These are phyloP conservation scores for Murina feae DNA, from an alignment of 2,113 vertebrate genomes.

Conservation along the genomic window DNA sequence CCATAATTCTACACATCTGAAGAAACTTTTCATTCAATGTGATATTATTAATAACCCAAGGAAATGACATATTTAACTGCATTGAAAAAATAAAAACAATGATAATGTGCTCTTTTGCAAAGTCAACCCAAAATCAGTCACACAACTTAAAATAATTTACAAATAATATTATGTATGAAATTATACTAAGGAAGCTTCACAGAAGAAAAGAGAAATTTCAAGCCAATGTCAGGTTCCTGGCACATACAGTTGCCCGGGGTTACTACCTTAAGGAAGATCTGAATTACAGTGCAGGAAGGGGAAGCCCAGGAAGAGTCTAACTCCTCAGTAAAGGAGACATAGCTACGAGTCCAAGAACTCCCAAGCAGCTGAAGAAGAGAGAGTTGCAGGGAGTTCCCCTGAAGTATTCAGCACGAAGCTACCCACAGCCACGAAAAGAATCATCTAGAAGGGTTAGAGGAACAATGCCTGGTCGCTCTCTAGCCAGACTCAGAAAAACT, in stretches of 20 bases:
- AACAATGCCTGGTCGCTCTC: not conserved
- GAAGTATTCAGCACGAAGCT: not conserved
- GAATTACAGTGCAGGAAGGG: not conserved
- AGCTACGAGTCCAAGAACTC: not conserved
- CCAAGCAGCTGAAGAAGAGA: not conserved
- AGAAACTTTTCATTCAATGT: not conserved
- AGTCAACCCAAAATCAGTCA: not conserved
- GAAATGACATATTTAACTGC: not conserved
- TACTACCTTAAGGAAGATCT: not conserved
- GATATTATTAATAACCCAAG: not conserved
- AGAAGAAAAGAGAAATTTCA: constrained; percentile 13
- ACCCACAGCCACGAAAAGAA: not conserved
- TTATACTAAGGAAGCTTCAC: not conserved
- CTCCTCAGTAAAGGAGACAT: not conserved
- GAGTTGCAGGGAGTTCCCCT: not conserved
- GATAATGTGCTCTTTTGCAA: not conserved
- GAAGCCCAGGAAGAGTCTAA: not conserved
- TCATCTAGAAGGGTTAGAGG: not conserved
- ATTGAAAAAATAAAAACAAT: constrained; percentile 32
- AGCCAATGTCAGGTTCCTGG: not conserved
- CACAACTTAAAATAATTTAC: not conserved
- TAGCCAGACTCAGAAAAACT: not conserved
- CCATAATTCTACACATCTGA: not conserved
- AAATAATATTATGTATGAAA: not conserved
- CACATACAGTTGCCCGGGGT: not conserved